These are phyloP conservation scores for Turdus rufiventris DNA, from an alignment of 2,113 vertebrate species.

Conservation along the genomic window DNA sequence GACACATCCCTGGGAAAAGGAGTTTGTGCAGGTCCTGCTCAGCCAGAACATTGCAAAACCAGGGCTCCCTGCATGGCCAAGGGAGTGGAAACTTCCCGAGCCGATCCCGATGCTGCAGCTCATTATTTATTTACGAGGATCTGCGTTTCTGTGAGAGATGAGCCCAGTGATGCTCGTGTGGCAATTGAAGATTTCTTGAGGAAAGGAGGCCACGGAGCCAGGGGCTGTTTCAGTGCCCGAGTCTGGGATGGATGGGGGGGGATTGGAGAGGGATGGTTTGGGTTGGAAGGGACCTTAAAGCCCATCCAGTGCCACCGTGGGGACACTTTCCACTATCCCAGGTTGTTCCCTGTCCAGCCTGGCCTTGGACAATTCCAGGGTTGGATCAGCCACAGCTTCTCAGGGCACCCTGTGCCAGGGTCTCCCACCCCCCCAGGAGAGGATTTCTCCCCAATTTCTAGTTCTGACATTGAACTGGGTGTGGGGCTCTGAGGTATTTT, in stretches of 20 bases:
- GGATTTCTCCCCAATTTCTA: neutral
- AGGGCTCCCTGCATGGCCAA: fast-evolving
- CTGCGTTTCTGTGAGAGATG: neutral
- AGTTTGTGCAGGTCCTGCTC: neutral
- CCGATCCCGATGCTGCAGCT: neutral
- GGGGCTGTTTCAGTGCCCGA: neutral
- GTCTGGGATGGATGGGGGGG: neutral
- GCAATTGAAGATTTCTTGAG: neutral
- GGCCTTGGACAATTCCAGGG: neutral
- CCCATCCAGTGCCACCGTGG: neutral
- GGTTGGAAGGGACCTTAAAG: neutral
- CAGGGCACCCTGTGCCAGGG: neutral
- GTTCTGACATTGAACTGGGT: neutral
- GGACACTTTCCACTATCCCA: neutral
- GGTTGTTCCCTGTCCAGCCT: fast-evolving
- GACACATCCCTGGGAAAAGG: neutral
- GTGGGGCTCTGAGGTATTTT: neutral
- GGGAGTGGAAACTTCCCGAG: neutral
- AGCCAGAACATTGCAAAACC: constrained; percentile 38
- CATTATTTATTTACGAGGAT: neutral
- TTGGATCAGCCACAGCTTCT: neutral
- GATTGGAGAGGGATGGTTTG: neutral
- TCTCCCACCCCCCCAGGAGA: neutral
- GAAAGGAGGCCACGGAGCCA: neutral
- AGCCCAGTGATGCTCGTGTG: neutral